A percentile compares a stretch with the other conserved stretches of the same genome.
Conservation (phyloP, 35 echinoderm and acorn worm genomes). For the Ophiothrix spiculata region DNA sequence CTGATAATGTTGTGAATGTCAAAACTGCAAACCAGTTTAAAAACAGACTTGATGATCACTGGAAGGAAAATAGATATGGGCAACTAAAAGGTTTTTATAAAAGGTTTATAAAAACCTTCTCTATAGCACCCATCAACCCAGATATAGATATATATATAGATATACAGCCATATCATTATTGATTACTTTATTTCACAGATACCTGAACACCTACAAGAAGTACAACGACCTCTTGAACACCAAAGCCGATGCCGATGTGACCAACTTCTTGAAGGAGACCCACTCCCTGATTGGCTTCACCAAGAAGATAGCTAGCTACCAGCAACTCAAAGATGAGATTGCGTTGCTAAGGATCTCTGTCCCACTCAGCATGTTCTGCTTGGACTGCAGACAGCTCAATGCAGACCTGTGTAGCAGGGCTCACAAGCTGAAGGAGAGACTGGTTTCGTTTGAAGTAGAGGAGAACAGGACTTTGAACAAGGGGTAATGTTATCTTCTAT, state of each 20-base stretch:
- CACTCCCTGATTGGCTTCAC: slow-evolving; percentile 89
- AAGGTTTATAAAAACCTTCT: too few relatives aligned
- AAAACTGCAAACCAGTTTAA: too few relatives aligned
- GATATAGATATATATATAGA: too few relatives aligned
- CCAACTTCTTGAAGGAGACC: slow-evolving; percentile 85
- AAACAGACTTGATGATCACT: too few relatives aligned
- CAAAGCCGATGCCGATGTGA: slow-evolving; percentile 94
- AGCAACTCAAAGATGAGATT: slow-evolving; percentile 95
- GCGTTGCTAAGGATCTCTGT: slow-evolving; percentile 80
- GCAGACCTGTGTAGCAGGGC: slow-evolving; percentile 75
- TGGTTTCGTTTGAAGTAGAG: slow-evolving; percentile 85
- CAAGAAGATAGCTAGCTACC: slow-evolving; percentile 90
- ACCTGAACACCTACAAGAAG: slow-evolving; percentile 96
- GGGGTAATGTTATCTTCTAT: too few relatives aligned
- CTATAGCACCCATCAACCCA: too few relatives aligned
- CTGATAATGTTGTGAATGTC: too few relatives aligned
- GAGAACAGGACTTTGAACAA: slow-evolving; percentile 90
- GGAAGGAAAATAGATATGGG: too few relatives aligned
- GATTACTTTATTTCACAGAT: too few relatives aligned
- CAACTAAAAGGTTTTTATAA: too few relatives aligned
- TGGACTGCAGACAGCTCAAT: slow-evolving; percentile 86
- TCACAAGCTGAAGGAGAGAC: slow-evolving; percentile 92
- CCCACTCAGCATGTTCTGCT: slow-evolving; percentile 98
- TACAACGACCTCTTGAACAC: slow-evolving; percentile 97
- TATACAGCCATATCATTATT: too few relatives aligned